Evolutionary conservation across 1,140 invertebrate species (phyloP), one percentile per base, ranked within the genome.

Genomic region (Brachystomella parvula): DNA sequence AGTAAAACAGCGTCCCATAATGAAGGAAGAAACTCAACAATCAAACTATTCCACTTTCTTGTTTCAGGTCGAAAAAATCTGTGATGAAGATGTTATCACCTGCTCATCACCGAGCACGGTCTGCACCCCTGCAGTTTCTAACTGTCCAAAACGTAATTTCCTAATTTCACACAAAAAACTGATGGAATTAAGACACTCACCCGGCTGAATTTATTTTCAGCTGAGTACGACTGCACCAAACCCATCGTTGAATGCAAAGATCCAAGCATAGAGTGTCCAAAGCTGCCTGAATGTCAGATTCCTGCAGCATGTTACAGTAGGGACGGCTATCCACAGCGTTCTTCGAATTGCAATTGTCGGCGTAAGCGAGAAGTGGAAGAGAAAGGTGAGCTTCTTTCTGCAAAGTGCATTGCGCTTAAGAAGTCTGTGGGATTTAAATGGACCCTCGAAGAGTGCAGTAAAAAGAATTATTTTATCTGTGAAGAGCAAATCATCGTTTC

Each of bases 11-110:
- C 39, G n/a, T n/a, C n/a, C n/a, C n/a, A n/a, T n/a, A n/a, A 44
- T n/a, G 24, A 53, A 53, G 24, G 24, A 3, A 19, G 12, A 17
- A 17, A 24, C 19, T 6, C 35, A 9, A 53, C 49, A 53, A 15
- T 53, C 6, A 53, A 9, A 17, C 12, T 24, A 53, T 6, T 53
- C 6, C 49, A 26, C 24, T 17, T 24, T 19, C 9, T 12, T 12
- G n/a, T 44, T 44, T 53, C 21, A 53, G 49, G 49, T 53, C 6
- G 12, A 53, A 53, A 53, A 53, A 24, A 53, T 17, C 6, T 53
- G 49, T 24, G 49, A 53, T 17, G 49, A 53, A 24, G 49, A 53
- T 26, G 49, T 53, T 6, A 53, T 53, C 49, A 53, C 49, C 6
- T 53, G 49, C 24, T 24, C 49, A 17, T 24, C 49, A 53, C 9